These are phyloP conservation scores for Tenthredo notha DNA, from an alignment of 2,888 invertebrate species.

Conservation along the genomic window DNA sequence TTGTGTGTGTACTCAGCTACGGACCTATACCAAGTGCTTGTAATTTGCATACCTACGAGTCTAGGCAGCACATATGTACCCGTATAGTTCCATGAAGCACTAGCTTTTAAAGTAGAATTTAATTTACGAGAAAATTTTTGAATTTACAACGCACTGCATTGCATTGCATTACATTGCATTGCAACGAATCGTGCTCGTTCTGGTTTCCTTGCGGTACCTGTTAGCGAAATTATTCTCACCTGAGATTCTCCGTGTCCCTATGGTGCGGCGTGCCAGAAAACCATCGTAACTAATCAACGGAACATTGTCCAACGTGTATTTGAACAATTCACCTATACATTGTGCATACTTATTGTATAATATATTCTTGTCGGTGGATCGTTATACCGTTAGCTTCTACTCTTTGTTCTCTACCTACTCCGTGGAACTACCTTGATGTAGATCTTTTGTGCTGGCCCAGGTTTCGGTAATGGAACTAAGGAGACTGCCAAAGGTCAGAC, in stretches of 20 bases:
- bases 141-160: slow-evolving; percentile 65
- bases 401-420: slow-evolving; percentile 36
- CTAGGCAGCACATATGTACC: neutral
- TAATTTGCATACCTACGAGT: slow-evolving; percentile 30
- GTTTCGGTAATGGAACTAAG: slow-evolving; percentile 39
- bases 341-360: slow-evolving; percentile 18
- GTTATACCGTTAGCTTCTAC: neutral
- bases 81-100: slow-evolving; percentile 34
- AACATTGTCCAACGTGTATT: neutral
- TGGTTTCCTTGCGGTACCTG: slow-evolving; percentile 27
- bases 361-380: neutral
- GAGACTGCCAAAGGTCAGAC: slow-evolving; percentile 33
- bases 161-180: slow-evolving; percentile 50
- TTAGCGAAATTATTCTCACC: neutral
- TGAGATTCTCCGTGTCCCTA: neutral
- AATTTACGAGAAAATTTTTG: slow-evolving; percentile 63
- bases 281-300: slow-evolving; percentile 23
- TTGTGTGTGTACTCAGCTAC: neutral
- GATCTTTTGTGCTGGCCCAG: slow-evolving; percentile 39
- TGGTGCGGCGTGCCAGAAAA: neutral
- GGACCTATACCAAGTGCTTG: neutral
- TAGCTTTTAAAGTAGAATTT: slow-evolving; percentile 65
- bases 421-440: slow-evolving; percentile 18
- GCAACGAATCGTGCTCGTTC: slow-evolving; percentile 61
- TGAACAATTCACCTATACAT: neutral